Conservation (phyloP, 2,113 vertebrate species). For the Callithrix jacchus region DNA sequence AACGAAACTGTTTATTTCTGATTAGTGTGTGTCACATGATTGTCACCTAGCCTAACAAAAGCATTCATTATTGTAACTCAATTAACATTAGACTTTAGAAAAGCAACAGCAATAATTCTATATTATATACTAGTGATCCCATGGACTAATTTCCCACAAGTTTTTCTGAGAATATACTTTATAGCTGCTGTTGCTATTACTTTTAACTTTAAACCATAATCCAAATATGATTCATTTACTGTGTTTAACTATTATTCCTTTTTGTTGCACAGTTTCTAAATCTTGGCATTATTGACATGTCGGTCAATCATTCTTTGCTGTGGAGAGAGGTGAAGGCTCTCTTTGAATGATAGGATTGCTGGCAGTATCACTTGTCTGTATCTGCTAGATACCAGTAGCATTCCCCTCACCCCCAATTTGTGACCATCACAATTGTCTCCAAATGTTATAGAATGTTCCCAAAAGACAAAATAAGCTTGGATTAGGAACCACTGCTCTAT, state of each 20-base stretch:
- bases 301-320: not conserved
- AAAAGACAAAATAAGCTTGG: not conserved
- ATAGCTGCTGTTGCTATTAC: not conserved
- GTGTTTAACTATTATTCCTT: not conserved
- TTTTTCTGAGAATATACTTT: not conserved
- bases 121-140: not conserved
- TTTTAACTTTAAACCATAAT: not conserved
- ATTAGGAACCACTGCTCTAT: not conserved
- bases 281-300: not conserved
- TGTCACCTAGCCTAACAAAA: not conserved
- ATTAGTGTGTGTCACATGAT: not conserved
- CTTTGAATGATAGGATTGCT: not conserved
- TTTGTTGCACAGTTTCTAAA: not conserved
- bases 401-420: not conserved
- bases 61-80: not conserved
- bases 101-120: not conserved
- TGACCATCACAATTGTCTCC: not conserved
- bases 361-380: not conserved
- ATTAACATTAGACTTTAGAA: not conserved
- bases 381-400: not conserved
- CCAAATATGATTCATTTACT: not conserved
- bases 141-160: not conserved
- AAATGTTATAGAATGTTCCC: not conserved
- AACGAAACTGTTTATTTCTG: not conserved
- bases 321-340: not conserved